Percentiles rank a stretch among this genome's conserved stretches.
phyloP scores from a whole-genome alignment of 2,113 vertebrate species.

The Daboia siamensis region DNA sequence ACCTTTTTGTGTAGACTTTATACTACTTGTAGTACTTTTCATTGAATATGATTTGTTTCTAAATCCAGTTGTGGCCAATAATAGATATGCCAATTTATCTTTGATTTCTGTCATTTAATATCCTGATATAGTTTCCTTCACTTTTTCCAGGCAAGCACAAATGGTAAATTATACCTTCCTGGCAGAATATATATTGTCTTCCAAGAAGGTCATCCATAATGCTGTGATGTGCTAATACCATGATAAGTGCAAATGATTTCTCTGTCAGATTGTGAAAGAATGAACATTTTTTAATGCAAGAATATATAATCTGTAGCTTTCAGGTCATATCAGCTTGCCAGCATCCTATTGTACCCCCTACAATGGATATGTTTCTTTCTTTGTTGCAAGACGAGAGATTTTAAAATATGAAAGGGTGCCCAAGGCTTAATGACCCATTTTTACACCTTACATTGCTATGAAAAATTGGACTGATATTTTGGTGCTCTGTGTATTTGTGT shows the following conservation, averaged over 20 bases:
- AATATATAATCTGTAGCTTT: not conserved
- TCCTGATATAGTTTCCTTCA: not conserved
- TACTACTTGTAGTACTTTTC: not conserved
- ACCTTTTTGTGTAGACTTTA: not conserved
- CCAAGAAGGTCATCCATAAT: not conserved
- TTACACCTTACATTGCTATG: not conserved
- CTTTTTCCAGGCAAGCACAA: not conserved
- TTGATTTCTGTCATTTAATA: not conserved
- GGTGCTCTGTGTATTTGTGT: not conserved
- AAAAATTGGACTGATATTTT: not conserved
- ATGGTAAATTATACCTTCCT: not conserved
- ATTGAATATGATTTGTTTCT: not conserved
- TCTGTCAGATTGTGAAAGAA: not conserved
- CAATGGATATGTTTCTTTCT: not conserved
- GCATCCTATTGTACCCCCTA: not conserved
- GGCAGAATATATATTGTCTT: not conserved
- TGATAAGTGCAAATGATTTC: not conserved
- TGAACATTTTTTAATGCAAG: not conserved
- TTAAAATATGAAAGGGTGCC: not conserved
- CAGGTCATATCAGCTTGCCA: not conserved
- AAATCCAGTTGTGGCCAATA: not conserved
- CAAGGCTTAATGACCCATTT: not conserved
- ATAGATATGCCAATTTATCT: not conserved
- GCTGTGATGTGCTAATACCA: not conserved
- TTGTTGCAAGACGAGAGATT: not conserved